These are phyloP conservation scores for Heterodera schachtii DNA, from an alignment of 1,140 invertebrate species.

Conservation along the genomic window DNA sequence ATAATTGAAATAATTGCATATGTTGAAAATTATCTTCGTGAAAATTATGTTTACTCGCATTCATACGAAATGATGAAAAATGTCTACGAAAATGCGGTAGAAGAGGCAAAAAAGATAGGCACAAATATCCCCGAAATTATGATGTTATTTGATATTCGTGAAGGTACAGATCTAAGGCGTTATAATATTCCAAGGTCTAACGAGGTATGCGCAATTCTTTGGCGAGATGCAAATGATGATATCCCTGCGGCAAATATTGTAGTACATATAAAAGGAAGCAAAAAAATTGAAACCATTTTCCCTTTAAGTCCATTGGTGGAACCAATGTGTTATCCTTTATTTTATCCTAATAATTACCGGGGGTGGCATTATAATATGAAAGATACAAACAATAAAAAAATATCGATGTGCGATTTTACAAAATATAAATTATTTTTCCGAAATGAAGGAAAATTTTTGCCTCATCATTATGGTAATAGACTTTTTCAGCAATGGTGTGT, in stretches of 20 bases:
- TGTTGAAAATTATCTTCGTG: neutral
- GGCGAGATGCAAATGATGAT: neutral
- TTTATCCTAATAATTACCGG: conserved; percentile 26
- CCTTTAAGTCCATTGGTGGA: conserved; percentile 1
- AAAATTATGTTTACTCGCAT: too few relatives aligned
- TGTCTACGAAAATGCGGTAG: neutral
- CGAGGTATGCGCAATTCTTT: neutral
- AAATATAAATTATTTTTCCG: too few relatives aligned
- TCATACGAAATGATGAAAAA: neutral
- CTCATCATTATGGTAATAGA: too few relatives aligned
- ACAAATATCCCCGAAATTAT: neutral
- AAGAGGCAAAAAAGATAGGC: neutral
- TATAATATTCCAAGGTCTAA: neutral
- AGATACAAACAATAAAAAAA: conserved; percentile 24
- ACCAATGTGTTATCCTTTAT: conserved; percentile 7
- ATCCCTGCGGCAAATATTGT: conserved; percentile 5
- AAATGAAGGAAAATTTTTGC: too few relatives aligned
- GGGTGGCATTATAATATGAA: conserved; percentile 20
- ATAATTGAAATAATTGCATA: neutral
- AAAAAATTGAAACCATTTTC: neutral
- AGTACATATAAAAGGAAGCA: neutral
- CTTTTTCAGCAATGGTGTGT: neutral
- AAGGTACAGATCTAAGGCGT: neutral
- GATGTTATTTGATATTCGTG: neutral
- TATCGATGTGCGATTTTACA: conserved; percentile 24